Conservation (phyloP, 2,797 vertebrate species). For the Acridotheres tristis region DNA sequence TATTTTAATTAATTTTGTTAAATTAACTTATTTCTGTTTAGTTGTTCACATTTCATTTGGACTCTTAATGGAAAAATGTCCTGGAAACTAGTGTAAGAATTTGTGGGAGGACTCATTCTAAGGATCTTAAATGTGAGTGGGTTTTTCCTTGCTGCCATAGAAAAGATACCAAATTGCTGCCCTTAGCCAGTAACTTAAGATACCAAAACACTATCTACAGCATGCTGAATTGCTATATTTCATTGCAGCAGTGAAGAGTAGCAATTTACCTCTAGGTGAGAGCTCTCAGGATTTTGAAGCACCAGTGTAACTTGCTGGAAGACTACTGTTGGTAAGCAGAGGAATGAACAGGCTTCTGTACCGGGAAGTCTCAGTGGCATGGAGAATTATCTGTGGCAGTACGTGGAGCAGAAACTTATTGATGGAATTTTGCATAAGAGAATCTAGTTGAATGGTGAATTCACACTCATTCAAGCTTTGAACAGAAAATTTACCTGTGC, state of each 20-base stretch:
- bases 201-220: not conserved
- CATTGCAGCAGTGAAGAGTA: not conserved
- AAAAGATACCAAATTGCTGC: slow-evolving; percentile 7
- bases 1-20: not conserved
- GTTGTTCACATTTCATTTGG: not conserved
- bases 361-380: not conserved
- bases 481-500: slow-evolving; percentile 12
- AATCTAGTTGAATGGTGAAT: not conserved
- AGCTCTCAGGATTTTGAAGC: not conserved
- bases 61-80: not conserved
- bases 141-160: not conserved
- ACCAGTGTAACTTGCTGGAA: not conserved
- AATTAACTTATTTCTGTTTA: not conserved
- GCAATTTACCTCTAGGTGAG: slow-evolving; percentile 17
- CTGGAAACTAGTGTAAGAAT: not conserved
- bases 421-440: not conserved
- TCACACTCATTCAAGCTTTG: not conserved
- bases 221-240: not conserved
- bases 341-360: not conserved
- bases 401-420: not conserved
- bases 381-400: not conserved
- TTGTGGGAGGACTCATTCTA: not conserved
- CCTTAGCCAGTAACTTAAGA: not conserved
- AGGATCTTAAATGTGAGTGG: not conserved
- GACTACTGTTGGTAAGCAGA: not conserved